Percentiles rank a stretch among this genome's conserved stretches.
Evolutionary conservation across 2,888 invertebrate genomes (phyloP).

Genomic region (Empis stercorea): DNA sequence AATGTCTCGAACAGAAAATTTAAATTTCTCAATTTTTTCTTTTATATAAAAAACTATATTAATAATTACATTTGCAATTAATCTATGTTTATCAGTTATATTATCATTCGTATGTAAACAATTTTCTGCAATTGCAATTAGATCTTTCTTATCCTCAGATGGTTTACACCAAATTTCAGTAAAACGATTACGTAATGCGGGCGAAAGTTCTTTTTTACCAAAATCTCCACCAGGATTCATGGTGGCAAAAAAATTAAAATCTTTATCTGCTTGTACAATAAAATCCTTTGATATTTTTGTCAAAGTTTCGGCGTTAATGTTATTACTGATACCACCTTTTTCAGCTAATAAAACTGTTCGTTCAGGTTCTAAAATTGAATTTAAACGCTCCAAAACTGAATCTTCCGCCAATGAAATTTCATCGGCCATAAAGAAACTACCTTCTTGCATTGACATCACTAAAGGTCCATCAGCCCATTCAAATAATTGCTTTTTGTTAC

Average conservation of each 20-base stretch:
- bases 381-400: slow-evolving; percentile 91
- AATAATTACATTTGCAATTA: slow-evolving; percentile 58
- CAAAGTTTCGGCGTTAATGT: slow-evolving; percentile 19
- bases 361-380: slow-evolving; percentile 90
- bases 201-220: slow-evolving; percentile 97
- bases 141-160: slow-evolving; percentile 57
- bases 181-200: slow-evolving; percentile 91
- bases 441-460: slow-evolving; percentile 77
- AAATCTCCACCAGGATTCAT: slow-evolving; percentile 99
- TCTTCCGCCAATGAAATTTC: slow-evolving; percentile 99
- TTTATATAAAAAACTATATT: slow-evolving; percentile 71
- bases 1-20: slow-evolving; percentile 82
- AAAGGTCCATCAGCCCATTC: slow-evolving; percentile 98
- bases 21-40: slow-evolving; percentile 61
- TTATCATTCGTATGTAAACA: slow-evolving; percentile 50
- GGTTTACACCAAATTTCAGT: slow-evolving; percentile 97
- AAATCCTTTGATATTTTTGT: slow-evolving; percentile 35
- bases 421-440: slow-evolving; percentile 85
- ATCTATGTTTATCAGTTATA: slow-evolving; percentile 22
- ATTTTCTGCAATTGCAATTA: slow-evolving; percentile 66
- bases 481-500: slow-evolving; percentile 44
- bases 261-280: slow-evolving; percentile 51
- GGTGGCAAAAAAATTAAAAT: slow-evolving; percentile 88
- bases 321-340: slow-evolving; percentile 54
- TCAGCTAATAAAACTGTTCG: slow-evolving; percentile 82